These are phyloP conservation scores for Petrocephalus microphthalmus DNA, from an alignment of 2,113 vertebrate genomes.

Conservation along the genomic window DNA sequence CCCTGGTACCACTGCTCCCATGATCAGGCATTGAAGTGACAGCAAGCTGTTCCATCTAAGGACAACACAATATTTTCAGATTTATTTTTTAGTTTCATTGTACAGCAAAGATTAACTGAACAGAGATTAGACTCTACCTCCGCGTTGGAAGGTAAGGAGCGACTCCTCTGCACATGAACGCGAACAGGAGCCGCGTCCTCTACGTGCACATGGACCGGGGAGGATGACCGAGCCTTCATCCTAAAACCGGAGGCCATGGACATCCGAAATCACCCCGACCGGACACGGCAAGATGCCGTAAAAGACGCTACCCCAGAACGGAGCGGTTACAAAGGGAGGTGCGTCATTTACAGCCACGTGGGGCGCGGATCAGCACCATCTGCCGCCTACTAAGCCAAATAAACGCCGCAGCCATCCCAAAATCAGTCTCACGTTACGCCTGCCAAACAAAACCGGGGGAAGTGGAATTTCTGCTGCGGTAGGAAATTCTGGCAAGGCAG, in stretches of 20 bases:
- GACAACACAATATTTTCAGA: not conserved
- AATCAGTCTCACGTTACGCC: not conserved
- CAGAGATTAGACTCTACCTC: conserved; percentile 10
- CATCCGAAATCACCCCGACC: not conserved
- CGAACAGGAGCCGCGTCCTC: conserved; percentile 13
- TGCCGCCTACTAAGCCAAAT: not conserved
- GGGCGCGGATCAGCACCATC: not conserved
- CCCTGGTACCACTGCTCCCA: not conserved
- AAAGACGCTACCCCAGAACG: not conserved
- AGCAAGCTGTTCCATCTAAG: not conserved
- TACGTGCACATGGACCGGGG: conserved; percentile 15
- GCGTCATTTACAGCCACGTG: not conserved
- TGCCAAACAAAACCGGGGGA: not conserved
- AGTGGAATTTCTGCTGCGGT: no score
- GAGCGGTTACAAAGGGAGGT: not conserved
- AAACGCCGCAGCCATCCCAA: not conserved
- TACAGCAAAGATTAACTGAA: not conserved
- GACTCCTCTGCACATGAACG: conserved; percentile 24
- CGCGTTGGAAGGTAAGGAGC: conserved; percentile 12
- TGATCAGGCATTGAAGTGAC: not conserved
- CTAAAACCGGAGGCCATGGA: not conserved
- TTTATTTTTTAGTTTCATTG: not conserved
- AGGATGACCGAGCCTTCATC: conserved; percentile 27
- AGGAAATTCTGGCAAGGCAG: no score
- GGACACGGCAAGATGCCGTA: not conserved